phyloP scores from a whole-genome alignment of 2,113 vertebrate species.

The Stegostoma tigrinum region DNA sequence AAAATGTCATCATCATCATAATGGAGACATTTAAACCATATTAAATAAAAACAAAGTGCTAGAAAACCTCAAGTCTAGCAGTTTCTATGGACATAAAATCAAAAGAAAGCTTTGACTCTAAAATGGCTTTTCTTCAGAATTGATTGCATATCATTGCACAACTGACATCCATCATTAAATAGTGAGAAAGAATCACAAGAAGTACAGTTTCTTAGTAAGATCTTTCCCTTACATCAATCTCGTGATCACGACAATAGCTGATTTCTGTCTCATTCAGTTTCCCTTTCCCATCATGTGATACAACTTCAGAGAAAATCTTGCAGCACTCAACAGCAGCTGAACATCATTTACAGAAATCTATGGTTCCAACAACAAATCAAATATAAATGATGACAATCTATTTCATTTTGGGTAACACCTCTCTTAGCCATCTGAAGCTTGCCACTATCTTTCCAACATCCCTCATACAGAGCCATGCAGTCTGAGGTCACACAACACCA shows the following conservation, averaged over 20 bases:
- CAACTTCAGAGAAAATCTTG: background rate
- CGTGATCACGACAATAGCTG: background rate
- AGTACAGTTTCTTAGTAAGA: background rate
- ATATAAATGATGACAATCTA: background rate
- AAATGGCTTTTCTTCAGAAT: too few relatives aligned
- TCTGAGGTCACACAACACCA: too few relatives aligned
- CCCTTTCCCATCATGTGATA: background rate
- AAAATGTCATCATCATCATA: background rate
- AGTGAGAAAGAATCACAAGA: background rate
- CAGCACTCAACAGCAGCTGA: background rate
- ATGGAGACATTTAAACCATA: background rate
- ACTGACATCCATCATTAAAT: background rate
- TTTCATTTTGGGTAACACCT: background rate
- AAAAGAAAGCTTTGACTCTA: too few relatives aligned
- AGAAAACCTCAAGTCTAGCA: too few relatives aligned
- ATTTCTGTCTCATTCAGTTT: background rate
- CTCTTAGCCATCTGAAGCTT: background rate
- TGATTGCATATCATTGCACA: background rate
- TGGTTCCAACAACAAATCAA: background rate
- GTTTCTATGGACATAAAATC: too few relatives aligned
- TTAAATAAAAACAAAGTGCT: too few relatives aligned
- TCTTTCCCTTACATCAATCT: background rate
- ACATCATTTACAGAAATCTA: background rate
- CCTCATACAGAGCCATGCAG: background rate
- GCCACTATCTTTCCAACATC: background rate